phyloP scores from a whole-genome alignment of 1,140 invertebrate genomes.

The Cydia strobilella region DNA sequence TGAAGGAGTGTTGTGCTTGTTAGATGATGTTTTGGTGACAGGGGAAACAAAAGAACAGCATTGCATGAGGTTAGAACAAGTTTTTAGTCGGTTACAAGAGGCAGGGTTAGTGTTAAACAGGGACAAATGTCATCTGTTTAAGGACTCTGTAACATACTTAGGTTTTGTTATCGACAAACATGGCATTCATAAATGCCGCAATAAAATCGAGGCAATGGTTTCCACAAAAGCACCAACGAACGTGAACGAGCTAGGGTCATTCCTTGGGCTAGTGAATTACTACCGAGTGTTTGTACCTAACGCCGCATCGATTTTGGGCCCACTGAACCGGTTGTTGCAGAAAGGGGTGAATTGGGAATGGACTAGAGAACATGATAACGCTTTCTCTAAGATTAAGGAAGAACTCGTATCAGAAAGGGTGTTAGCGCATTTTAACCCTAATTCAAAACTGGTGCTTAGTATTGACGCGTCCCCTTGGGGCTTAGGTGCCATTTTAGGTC shows the following conservation, averaged over 20 bases:
- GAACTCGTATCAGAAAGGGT: constrained; percentile 42
- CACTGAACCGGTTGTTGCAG: constrained; percentile 49
- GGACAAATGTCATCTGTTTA: constrained; percentile 60
- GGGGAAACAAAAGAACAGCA: constrained; percentile 43
- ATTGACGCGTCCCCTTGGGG: no score
- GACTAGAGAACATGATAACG: constrained; percentile 39
- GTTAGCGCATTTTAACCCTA: no score
- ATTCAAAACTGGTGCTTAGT: no score
- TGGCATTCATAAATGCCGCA: constrained; percentile 55
- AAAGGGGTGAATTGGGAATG: constrained; percentile 41
- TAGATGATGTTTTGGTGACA: constrained; percentile 56
- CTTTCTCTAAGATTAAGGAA: constrained; percentile 46
- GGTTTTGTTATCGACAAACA: constrained; percentile 51
- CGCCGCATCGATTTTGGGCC: constrained; percentile 50
- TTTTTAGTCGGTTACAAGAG: constrained; percentile 43
- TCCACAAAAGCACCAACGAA: constrained; percentile 52
- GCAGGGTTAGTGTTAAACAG: constrained; percentile 49
- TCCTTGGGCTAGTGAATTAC: constrained; percentile 73
- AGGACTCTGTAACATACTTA: constrained; percentile 50
- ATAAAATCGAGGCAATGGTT: constrained; percentile 58
- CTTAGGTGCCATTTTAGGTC: no score
- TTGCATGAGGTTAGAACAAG: constrained; percentile 44
- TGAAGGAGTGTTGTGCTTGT: constrained; percentile 40
- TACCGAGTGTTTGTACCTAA: constrained; percentile 69
- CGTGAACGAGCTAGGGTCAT: constrained; percentile 57